A percentile compares a stretch with the other conserved stretches of the same genome.
These are phyloP conservation scores for Lucifuga dentata DNA, from an alignment of 2,113 vertebrate genomes.

Conservation along the genomic window DNA sequence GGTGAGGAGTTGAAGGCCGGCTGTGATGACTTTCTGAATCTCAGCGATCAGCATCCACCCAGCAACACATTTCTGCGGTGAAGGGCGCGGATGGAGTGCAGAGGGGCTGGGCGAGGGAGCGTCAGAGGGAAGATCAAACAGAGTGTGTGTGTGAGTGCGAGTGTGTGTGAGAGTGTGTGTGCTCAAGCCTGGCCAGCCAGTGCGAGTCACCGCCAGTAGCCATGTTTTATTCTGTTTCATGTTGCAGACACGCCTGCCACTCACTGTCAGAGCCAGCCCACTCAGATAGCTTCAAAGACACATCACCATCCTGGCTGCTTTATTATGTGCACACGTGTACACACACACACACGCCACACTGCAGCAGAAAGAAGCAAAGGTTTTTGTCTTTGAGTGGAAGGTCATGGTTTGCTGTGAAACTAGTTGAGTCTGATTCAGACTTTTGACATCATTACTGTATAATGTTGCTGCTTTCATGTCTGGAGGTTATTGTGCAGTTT, in stretches of 20 bases:
- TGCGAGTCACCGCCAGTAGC: slow-evolving; percentile 67
- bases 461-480: too few relatives aligned
- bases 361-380: slow-evolving; percentile 45
- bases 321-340: slow-evolving; percentile 59
- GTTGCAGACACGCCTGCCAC: slow-evolving; percentile 78
- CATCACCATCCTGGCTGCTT: slow-evolving; percentile 58
- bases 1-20: slow-evolving; percentile 70
- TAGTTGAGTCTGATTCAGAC: slow-evolving; percentile 9
- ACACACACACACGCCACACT: slow-evolving; percentile 25
- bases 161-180: slow-evolving; percentile 35
- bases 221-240: slow-evolving; percentile 88
- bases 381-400: slow-evolving; percentile 54
- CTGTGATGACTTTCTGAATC: slow-evolving; percentile 60
- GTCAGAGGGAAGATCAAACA: slow-evolving; percentile 67
- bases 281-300: slow-evolving; percentile 78
- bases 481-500: too few relatives aligned
- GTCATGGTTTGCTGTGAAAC: slow-evolving; percentile 47
- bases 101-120: slow-evolving; percentile 44
- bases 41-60: slow-evolving; percentile 56
- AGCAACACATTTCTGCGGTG: slow-evolving; percentile 38
- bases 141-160: slow-evolving; percentile 20
- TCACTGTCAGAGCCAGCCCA: slow-evolving; percentile 79
- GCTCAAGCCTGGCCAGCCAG: slow-evolving; percentile 65
- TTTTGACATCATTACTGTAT: neutral
- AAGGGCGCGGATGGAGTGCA: slow-evolving; percentile 56